Conservation (phyloP, 1,140 invertebrate species). For the Euglossa dilemma region DNA sequence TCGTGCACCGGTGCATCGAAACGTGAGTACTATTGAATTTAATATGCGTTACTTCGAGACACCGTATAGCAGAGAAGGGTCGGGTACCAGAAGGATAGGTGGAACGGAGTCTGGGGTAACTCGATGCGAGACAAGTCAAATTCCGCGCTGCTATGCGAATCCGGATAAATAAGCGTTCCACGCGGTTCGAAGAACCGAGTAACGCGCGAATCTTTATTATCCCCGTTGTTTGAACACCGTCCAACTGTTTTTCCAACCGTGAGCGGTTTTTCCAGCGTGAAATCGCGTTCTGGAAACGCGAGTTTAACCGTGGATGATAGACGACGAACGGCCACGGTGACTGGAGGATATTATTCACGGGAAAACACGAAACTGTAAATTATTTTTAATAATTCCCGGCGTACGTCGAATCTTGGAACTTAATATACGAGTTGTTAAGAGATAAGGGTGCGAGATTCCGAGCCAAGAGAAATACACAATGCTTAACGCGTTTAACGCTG, state of each 20-base stretch:
- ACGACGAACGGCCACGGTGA: neutral
- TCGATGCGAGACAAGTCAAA: neutral
- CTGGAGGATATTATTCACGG: no score
- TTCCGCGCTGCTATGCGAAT: neutral
- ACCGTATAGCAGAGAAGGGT: neutral
- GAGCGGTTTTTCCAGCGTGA: neutral
- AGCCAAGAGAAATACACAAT: no score
- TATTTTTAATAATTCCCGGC: no score
- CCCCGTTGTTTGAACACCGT: neutral
- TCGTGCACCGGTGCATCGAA: slow-evolving; percentile 75
- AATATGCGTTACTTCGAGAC: slow-evolving; percentile 3
- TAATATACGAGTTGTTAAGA: no score
- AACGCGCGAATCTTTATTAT: slow-evolving; percentile 11
- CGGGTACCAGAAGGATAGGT: no score
- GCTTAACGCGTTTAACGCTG: no score
- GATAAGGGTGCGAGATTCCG: no score
- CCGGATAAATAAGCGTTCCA: slow-evolving; percentile 2
- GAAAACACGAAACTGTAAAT: no score
- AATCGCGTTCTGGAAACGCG: neutral
- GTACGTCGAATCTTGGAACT: no score
- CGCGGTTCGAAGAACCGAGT: neutral
- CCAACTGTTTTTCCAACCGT: neutral
- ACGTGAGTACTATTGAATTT: slow-evolving; percentile 72
- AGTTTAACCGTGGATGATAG: neutral
- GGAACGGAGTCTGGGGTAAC: neutral